These are phyloP conservation scores for Brachionus manjavacas DNA, from an alignment of 1,140 invertebrate species.

Conservation along the genomic window DNA sequence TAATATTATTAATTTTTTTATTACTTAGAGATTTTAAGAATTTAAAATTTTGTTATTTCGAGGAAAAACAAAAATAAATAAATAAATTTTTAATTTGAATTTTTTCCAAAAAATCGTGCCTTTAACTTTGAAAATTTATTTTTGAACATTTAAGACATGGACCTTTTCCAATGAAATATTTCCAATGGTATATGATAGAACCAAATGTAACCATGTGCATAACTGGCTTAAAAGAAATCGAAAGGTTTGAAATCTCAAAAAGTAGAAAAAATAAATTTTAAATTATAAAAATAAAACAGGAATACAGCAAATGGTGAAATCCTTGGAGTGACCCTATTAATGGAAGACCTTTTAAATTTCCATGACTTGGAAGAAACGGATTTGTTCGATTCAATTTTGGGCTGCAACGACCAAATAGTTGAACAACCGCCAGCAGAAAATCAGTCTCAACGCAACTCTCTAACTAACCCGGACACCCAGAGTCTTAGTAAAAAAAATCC, in stretches of 20 bases:
- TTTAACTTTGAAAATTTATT: too few species aligned
- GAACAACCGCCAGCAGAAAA: background rate
- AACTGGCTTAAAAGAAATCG: constrained; percentile 54
- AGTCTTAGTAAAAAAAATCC: constrained; percentile 48
- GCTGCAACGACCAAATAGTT: background rate
- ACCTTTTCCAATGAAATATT: constrained; percentile 50
- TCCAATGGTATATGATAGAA: constrained; percentile 53
- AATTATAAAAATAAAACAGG: constrained; percentile 45
- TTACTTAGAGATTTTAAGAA: too few species aligned
- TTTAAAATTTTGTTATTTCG: too few species aligned
- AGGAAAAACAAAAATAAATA: too few species aligned
- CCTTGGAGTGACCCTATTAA: constrained; percentile 53
- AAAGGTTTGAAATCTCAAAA: constrained; percentile 47
- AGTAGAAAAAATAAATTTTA: background rate
- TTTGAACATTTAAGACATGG: constrained; percentile 48
- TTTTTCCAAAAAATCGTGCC: background rate
- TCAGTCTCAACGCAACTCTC: background rate
- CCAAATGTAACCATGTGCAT: constrained; percentile 53
- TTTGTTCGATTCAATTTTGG: background rate
- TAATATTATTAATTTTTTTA: too few species aligned
- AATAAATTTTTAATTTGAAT: background rate
- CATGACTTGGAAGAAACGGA: background rate
- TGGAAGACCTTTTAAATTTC: constrained; percentile 51
- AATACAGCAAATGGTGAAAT: constrained; percentile 56
- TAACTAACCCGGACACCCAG: background rate